Evolutionary conservation across 1,140 invertebrate species (phyloP), one percentile per base, ranked within the genome.

Genomic region (Lepidurus arcticus): DNA sequence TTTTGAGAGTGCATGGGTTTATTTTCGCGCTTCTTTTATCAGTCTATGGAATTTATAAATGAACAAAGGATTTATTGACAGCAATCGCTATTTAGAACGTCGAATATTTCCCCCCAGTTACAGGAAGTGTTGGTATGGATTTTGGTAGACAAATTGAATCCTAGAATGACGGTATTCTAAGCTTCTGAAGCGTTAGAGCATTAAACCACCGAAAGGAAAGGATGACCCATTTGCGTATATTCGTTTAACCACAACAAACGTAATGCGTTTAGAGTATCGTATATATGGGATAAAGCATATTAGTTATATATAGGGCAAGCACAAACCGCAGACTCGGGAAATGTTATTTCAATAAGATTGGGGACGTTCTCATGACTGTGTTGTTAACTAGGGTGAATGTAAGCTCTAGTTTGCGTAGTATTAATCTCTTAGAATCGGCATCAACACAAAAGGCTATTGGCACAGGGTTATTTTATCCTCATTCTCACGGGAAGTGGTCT

Each of bases 401-500:
- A n/a, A 13, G 21, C 53, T 21, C 21, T 65, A 65, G 53, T 13
- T 21, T 65, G 21, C 21, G 53, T 13, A 65, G 34, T 34, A 34
- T 34, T 34, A 34, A 34, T 34, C 34, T 65, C 13, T 9, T 13
- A 5, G 53, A 21, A 5, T 65, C 16, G 16, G 16, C 6, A 65
- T 65, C 6, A 13, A 11, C 53, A 65, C 21, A 21, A 65, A 65
- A 65, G 16, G 16, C 6, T 65, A 65, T 65, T 65, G 21, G 53
- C 16, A 65, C 21, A 21, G 53, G 53, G 53, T 65, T 65, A 65
- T 65, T 65, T 65, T 65, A 65, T 21, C 53, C 53, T 65, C 53
- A 21, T 65, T 65, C 53, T 65, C 53, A 65, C 53, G 53, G 53
- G 53, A 65, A 65, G 53, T 65, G 53, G 53, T 65, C 53, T 65